Percentiles rank a stretch among this genome's conserved stretches.
Evolutionary conservation across 2,113 vertebrate genomes (phyloP).

Genomic region (Lasiurus cinereus): DNA sequence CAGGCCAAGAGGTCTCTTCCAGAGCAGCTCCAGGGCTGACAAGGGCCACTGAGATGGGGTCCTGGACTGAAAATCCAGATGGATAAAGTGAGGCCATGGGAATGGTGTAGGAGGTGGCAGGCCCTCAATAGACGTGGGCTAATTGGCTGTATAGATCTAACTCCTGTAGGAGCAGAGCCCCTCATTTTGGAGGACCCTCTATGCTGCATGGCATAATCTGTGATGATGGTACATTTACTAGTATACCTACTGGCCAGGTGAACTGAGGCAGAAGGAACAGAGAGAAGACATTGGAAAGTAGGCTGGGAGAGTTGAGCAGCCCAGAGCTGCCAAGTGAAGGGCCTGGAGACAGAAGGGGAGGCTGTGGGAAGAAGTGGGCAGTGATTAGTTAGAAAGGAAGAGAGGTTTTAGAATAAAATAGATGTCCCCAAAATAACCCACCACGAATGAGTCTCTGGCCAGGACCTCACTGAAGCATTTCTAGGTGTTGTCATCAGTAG

Average conservation of each 20-base stretch:
- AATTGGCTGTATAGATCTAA: background rate
- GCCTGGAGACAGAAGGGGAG: background rate
- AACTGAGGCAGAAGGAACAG: background rate
- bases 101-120: background rate
- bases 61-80: background rate
- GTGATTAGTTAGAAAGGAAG: background rate
- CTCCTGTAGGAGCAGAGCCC: background rate
- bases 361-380: background rate
- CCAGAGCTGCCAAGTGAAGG: background rate
- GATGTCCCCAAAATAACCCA: background rate
- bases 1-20: background rate
- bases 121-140: no score
- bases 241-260: background rate
- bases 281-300: background rate
- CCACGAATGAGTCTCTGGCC: background rate
- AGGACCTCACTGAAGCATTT: background rate
- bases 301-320: background rate
- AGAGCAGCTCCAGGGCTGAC: background rate
- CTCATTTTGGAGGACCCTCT: background rate
- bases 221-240: background rate
- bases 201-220: background rate
- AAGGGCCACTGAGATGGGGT: background rate
- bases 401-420: background rate
- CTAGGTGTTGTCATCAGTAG: background rate
- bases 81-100: background rate